Base-by-base conservation (phyloP, 2,797 vertebrate genomes). In the Eptatretus atami region DNA sequence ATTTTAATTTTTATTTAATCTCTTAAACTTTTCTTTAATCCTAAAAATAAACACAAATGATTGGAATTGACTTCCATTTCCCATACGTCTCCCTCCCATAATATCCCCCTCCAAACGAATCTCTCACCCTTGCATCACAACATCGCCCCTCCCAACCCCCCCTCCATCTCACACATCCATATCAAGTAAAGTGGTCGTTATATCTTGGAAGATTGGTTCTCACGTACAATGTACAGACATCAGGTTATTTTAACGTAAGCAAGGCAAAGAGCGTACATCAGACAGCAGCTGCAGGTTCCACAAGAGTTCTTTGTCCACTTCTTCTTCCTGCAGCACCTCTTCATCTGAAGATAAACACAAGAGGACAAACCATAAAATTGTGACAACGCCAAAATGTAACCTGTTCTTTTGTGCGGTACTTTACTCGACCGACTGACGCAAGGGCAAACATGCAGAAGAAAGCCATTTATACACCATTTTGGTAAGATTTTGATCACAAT, bases 221-320 rank as follows among this genome's bases (percentile, higher is more conserved):
- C 31, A 63, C 25, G 66, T 64, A 67, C 63, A 15, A 66, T 63
- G 67, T 64, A 44, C 31, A 44, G 31, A 44, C 31, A 44, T 44
- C 3, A 44, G 31, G 31, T 44, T 44, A 44, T 44, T 44, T 44
- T 44, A 44, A 1, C 6, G 3, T 8, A 44, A 44, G 31, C 31
- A 8, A 44, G 31, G 31, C 31, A 44, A 44, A 44, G 31, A 44
- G 31, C 54, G 76, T 76, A 96, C 88, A 83, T 96, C 88, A 68
- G 90, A 94, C 66, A 96, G 76, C 64, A 96, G 80, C 68, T 96
- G 90, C 63, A 96, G 81, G 73, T 83, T 94, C 90, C 90, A 96
- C 13, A 96, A 74, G 63, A 96, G 74, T 68, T 94, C 90, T 70
- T 96, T 96, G 74, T 96, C 88, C 66, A 96, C 76, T 64, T 96